Evolutionary conservation across 2,888 invertebrate species (phyloP), one percentile per base, ranked within the genome.

Genomic region (Eupithecia pulchellata): DNA sequence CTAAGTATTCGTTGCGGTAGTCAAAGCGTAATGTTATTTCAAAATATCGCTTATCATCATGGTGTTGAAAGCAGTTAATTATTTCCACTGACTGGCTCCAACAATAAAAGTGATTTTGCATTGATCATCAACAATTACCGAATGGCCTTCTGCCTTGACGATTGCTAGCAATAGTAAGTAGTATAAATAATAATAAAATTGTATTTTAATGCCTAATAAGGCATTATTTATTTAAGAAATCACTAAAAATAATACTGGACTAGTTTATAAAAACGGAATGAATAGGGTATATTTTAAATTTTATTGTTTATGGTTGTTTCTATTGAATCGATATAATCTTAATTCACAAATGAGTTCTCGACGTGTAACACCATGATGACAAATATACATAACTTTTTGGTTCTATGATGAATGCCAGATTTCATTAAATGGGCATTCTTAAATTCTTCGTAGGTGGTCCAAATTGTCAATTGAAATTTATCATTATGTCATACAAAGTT

Each of bases 101-200:
- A 86, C 79, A 90, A 82, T 74, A 89, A 91, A 86, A 92, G 91
- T 91, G 88, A 87, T 87, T 86, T 86, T 85, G 87, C 84, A 82
- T 75, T 65, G 60, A 75, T 75, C 57, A 69, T 73, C 65, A 67
- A 68, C 69, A 64, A 66, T 66, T 63, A 66, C 30, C 52, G 13
- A 47, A 17, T 29, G 30, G 47, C 64, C 47, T 64, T 34, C 11
- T 42, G 20, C 61, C 36, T 34, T 34, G 20, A 9, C 25, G 4
- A 20, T n/a, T 11, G 27, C 27, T 17, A 55, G 55, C 9, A 55
- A 29, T 27, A 27, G 25, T 55, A 58, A 58, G 17, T n/a, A 58
- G 29, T 9, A 8, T 17, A 30, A 42, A n/a, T 42, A 30, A 6
- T 30, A 6, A 30, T 8, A 30, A 8, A 30, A 30, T 30, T 30